A percentile compares a stretch with the other conserved stretches of the same genome.
Conservation (phyloP, 2,113 vertebrate genomes). For the Syngnathus scovelli region DNA sequence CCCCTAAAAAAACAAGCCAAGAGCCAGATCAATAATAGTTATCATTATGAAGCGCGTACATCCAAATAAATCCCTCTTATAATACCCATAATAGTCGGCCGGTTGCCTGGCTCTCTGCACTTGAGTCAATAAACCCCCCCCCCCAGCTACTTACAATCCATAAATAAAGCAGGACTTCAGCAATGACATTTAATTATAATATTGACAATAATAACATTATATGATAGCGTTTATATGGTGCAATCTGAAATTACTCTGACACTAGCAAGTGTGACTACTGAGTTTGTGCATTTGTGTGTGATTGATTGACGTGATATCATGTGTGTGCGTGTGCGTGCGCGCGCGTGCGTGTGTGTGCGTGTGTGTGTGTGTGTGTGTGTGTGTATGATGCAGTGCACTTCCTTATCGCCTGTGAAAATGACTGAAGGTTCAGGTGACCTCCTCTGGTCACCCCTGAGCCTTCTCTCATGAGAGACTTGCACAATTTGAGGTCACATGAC, state of each 20-base stretch:
- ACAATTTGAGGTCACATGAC: background rate
- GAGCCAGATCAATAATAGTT: background rate
- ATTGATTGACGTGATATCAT: background rate
- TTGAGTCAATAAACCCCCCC: background rate
- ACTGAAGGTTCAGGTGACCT: constrained; percentile 41
- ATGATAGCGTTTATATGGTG: background rate
- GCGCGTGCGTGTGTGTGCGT: background rate
- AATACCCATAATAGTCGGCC: background rate
- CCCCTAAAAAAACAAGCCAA: background rate
- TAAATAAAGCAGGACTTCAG: background rate
- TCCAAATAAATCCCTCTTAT: background rate
- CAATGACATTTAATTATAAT: background rate
- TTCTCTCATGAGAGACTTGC: constrained; percentile 16
- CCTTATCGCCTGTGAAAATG: constrained; percentile 40
- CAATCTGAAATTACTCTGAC: background rate
- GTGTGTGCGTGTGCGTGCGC: no score
- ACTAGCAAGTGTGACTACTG: background rate
- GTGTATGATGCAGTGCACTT: background rate
- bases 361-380: background rate
- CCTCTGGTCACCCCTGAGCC: constrained; percentile 16
- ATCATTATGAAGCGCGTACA: background rate
- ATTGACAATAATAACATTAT: background rate
- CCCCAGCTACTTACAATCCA: background rate
- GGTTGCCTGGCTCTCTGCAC: background rate
- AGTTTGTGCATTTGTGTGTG: background rate